These are phyloP conservation scores for Theonella swinhoei DNA, from an alignment of 37 sponge, comb jelly and placozoan genomes.

Conservation along the genomic window DNA sequence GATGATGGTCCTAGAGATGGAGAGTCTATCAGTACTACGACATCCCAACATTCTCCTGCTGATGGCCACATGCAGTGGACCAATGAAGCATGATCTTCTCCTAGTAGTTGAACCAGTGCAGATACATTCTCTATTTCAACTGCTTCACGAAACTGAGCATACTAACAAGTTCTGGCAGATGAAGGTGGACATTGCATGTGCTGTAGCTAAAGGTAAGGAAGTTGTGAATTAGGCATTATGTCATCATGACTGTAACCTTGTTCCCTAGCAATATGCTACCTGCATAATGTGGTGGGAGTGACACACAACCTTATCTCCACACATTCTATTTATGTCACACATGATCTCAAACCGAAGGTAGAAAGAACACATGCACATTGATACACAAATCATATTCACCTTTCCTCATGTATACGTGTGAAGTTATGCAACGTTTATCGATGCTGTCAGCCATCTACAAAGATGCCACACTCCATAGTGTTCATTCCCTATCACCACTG, in stretches of 20 bases:
- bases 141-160: slow-evolving; percentile 9
- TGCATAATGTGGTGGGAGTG: slow-evolving; percentile 22
- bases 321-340: slow-evolving; percentile 30
- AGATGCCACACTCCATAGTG: slow-evolving; percentile 2
- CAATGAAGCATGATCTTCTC: slow-evolving; percentile 38
- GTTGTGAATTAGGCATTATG: background rate
- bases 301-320: slow-evolving; percentile 31
- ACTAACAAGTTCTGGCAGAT: background rate
- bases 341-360: slow-evolving; percentile 23
- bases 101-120: slow-evolving; percentile 23
- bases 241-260: no score
- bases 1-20: background rate
- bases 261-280: slow-evolving; percentile 23
- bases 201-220: slow-evolving; percentile 21
- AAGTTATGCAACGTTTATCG: slow-evolving; percentile 33
- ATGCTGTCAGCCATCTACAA: slow-evolving; percentile 4
- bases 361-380: background rate
- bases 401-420: background rate
- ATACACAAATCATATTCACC: background rate
- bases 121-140: slow-evolving; percentile 8
- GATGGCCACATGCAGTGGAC: slow-evolving; percentile 39
- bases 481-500: slow-evolving; percentile 13
- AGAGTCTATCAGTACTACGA: slow-evolving; percentile 1
- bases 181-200: background rate
- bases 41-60: slow-evolving; percentile 37